Base-by-base conservation (phyloP, 1,140 invertebrate genomes). In the Lethrus apterus region DNA sequence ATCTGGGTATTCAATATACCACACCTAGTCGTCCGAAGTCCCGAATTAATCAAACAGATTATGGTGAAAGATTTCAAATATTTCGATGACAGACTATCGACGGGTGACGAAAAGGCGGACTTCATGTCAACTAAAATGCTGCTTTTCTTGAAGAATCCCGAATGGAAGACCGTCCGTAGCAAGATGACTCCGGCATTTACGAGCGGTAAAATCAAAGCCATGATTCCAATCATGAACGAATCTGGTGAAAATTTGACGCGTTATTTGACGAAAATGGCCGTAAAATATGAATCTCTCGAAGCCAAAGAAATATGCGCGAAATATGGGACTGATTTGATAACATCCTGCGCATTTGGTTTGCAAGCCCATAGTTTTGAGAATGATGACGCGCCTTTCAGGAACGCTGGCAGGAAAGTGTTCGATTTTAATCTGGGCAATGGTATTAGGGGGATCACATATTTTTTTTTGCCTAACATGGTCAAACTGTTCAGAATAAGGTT, bases 301-400 rank as follows among this genome's bases (percentile, higher is more conserved):
- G 51, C 69, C 2, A 73, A 72, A 55, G 71, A 75, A 20, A 18
- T 75, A 19, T 65, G 68, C 42, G 60, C 69, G 0, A 69, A 70
- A 46, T 79, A 72, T 46, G 71, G 71, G 4, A 75, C 75, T 7
- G 76, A 80, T 57, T 68, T 75, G 3, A 79, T 80, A 24, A 74
- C 74, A 2, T 73, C 68, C 2, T 72, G 71, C 44, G 77, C 72
- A 3, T 79, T 75, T 54, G 78, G 77, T n/a, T 63, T 78, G 45
- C 66, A 74, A n/a, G 35, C 44, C 10, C 24, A 43, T 24, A 36
- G 48, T 30, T 54, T 54, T 33, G 11, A 51, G 34, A n/a, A 44
- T 9, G 31, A 44, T 18, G 30, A 50, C 10, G 48, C 48, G 2
- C 17, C 24, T 3, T 54, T 54, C 26, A 15, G 40, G 13, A 33